Evolutionary conservation across 2,797 vertebrate species (phyloP), one percentile per base, ranked within the genome.

Genomic region (Graptemys geographica): DNA sequence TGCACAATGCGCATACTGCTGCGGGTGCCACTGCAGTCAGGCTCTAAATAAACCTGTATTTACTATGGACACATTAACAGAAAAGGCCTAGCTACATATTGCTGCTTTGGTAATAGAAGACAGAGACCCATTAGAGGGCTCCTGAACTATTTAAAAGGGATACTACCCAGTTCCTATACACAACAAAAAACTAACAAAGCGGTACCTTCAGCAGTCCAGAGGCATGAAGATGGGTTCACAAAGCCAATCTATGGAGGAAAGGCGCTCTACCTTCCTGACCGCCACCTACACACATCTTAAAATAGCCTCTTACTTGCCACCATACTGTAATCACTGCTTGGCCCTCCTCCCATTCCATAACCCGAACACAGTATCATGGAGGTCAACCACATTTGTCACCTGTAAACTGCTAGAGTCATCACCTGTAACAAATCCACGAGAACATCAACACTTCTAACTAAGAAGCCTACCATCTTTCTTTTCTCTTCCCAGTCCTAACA

Each of bases 331-430:
- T 79, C 81, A 69, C 19, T 31, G 59, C 0, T 0, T 12, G 80
- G 55, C 6, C 86, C 25, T 3, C 72, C 23, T 28, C 25, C 16
- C 74, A 76, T 94, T 96, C 94, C 94, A 87, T 62, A 91, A 52
- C 47, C 51, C 79, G 8, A 37, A 37, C 84, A 89, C 76, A 90
- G 84, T 84, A 95, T 65, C 31, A 93, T 78, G 90, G 90, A 83
- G 86, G 16, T 49, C 96, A 94, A 95, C 44, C 31, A 37, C 59
- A 44, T 78, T 56, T 89, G 81, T 83, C 88, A 47, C 69, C 95
- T 76, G 27, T 84, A 90, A 86, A 78, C 56, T 88, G 31, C 81
- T 91, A 90, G 83, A 57, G 83, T 89, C 90, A 89, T 37, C 87
- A 69, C 59, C 23, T 12, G 89, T 41, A 94, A 91, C 44, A 84